Percentiles rank a stretch among this genome's conserved stretches.
Evolutionary conservation across 2,797 vertebrate species (phyloP).

Genomic region (Enteromius unitaeniatus): DNA sequence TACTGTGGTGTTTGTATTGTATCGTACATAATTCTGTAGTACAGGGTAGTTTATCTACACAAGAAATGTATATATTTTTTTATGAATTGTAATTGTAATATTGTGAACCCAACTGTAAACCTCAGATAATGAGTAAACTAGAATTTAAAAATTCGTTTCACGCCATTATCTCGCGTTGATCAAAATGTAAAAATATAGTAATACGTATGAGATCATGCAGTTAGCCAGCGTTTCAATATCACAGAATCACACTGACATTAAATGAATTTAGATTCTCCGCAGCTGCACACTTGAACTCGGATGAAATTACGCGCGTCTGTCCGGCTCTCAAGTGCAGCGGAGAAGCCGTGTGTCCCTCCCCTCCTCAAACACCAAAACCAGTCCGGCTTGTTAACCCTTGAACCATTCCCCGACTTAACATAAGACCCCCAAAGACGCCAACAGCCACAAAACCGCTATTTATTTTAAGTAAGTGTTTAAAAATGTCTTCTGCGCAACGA

Average conservation of each 20-base stretch:
- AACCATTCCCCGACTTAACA: constrained; percentile 34
- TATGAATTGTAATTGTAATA: not conserved
- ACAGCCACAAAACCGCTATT: not conserved
- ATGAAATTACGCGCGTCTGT: constrained; percentile 62
- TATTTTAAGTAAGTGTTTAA: not conserved
- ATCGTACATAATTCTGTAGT: not conserved
- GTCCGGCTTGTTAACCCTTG: constrained; percentile 36
- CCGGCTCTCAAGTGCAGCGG: constrained; percentile 50
- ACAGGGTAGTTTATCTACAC: not conserved
- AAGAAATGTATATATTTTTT: not conserved
- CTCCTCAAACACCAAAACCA: constrained; percentile 35
- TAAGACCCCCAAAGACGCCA: not conserved
- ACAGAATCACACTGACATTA: not conserved
- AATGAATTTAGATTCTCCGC: not conserved
- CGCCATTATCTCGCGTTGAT: not conserved
- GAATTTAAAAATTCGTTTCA: not conserved
- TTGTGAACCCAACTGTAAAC: not conserved
- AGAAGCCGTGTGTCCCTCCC: constrained; percentile 29
- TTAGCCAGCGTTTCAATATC: not conserved
- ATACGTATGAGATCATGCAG: not conserved
- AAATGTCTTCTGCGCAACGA: not conserved
- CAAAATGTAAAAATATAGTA: not conserved
- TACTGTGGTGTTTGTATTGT: not conserved
- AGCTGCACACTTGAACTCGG: constrained; percentile 46
- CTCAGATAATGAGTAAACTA: not conserved